These are phyloP conservation scores for Aleiodes sp. DNA, from an alignment of 1,140 invertebrate genomes.

Conservation along the genomic window DNA sequence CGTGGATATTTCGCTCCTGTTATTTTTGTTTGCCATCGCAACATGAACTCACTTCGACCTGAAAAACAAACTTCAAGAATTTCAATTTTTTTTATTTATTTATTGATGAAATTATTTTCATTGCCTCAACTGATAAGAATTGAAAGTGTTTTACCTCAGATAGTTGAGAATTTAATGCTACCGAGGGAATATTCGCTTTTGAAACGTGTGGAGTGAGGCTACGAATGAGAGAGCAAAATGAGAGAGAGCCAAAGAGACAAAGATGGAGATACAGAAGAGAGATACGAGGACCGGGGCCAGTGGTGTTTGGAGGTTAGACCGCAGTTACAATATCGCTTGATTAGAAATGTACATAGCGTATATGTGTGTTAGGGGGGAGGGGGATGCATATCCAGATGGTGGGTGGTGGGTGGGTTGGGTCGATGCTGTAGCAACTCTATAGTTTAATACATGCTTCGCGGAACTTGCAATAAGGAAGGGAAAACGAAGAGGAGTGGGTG, in stretches of 20 bases:
- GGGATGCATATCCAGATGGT: conserved; percentile 62
- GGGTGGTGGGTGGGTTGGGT: conserved; percentile 53
- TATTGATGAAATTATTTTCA: too few relatives aligned
- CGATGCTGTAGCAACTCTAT: conserved; percentile 64
- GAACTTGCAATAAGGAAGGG: conserved; percentile 65
- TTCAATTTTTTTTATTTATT: too few relatives aligned
- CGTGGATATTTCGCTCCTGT: too few relatives aligned
- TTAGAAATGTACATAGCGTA: conserved; percentile 69
- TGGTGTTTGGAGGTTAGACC: conserved; percentile 66
- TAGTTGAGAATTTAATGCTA: conserved; percentile 47
- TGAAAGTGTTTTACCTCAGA: not conserved
- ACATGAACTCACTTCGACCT: too few relatives aligned
- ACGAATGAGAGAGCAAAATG: not conserved
- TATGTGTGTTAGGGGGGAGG: conserved; percentile 51
- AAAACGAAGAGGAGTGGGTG: conserved; percentile 43
- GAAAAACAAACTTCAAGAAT: too few relatives aligned
- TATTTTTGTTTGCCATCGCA: too few relatives aligned
- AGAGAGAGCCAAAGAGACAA: not conserved
- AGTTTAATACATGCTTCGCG: conserved; percentile 64
- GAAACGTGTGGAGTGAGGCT: conserved; percentile 20
- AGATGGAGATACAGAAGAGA: conserved; percentile 22
- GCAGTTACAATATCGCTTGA: conserved; percentile 69
- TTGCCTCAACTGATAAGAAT: not conserved
- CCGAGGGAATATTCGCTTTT: conserved; percentile 49
- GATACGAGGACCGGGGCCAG: conserved; percentile 40